Evolutionary conservation across 2,113 vertebrate genomes (phyloP).

Genomic region (Mastomys coucha): DNA sequence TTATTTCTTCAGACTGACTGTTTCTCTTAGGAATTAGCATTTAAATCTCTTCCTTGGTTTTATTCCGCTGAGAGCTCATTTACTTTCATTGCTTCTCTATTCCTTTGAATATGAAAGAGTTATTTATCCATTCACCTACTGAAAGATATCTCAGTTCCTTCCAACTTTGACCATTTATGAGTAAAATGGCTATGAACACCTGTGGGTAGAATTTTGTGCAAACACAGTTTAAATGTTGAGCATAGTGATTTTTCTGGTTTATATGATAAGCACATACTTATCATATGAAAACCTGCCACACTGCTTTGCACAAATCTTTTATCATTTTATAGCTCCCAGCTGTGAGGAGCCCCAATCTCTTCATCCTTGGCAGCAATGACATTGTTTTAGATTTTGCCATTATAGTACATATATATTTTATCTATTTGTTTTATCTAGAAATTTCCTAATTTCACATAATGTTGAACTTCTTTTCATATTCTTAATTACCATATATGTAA

Average conservation of each 20-base stretch:
- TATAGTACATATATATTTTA: not conserved
- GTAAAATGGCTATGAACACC: not conserved
- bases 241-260: not conserved
- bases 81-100: not conserved
- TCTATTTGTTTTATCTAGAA: not conserved
- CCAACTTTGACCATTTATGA: not conserved
- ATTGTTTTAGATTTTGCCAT: not conserved
- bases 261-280: not conserved
- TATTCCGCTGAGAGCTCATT: not conserved
- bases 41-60: not conserved
- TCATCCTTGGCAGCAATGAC: too few relatives aligned
- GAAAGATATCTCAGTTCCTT: not conserved
- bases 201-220: not conserved
- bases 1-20: not conserved
- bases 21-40: not conserved
- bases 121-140: not conserved
- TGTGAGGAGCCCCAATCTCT: not conserved
- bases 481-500: not conserved
- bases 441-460: not conserved
- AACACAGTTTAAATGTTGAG: not conserved
- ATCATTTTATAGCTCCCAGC: not conserved
- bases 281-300: not conserved
- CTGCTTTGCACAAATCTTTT: not conserved
- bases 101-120: not conserved
- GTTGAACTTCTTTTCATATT: not conserved